Evolutionary conservation across 2,888 invertebrate species (phyloP).

Genomic region (Thalpophila matura): DNA sequence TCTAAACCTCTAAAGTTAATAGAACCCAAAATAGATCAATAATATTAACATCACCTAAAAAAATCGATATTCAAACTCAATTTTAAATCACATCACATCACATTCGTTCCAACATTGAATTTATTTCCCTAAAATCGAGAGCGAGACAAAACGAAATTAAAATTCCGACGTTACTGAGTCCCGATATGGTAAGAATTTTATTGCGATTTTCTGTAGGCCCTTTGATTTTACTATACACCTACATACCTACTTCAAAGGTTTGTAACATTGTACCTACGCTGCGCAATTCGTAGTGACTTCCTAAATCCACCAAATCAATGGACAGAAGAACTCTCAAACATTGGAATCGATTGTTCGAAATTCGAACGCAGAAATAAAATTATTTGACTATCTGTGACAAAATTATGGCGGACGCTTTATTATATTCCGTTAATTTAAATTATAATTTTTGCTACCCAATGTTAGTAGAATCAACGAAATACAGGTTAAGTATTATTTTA

Average conservation of each 20-base stretch:
- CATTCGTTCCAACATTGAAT: conserved; percentile 45
- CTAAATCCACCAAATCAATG: conserved; percentile 26
- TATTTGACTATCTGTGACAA: no score
- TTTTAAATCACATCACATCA: conserved; percentile 24
- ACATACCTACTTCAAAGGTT: conserved; percentile 36
- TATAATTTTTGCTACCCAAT: not conserved
- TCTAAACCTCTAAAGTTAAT: not conserved
- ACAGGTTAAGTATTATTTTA: no score
- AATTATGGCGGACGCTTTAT: no score
- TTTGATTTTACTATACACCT: conserved; percentile 25
- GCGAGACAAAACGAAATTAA: conserved; percentile 44
- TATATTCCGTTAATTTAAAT: no score
- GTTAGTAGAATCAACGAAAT: no score
- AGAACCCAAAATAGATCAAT: not conserved
- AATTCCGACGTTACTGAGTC: conserved; percentile 42
- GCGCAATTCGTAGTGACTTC: conserved; percentile 15
- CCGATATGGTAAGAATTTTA: conserved; percentile 40
- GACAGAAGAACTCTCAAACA: conserved; percentile 20
- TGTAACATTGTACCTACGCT: conserved; percentile 5
- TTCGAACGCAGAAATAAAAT: not conserved
- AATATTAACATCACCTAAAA: not conserved
- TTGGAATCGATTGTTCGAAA: not conserved
- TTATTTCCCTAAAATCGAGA: conserved; percentile 31
- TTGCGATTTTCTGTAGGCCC: conserved; percentile 33
- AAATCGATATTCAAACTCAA: conserved; percentile 7